phyloP scores from a whole-genome alignment of 2,888 invertebrate genomes.

The Augochlorella aurata region DNA sequence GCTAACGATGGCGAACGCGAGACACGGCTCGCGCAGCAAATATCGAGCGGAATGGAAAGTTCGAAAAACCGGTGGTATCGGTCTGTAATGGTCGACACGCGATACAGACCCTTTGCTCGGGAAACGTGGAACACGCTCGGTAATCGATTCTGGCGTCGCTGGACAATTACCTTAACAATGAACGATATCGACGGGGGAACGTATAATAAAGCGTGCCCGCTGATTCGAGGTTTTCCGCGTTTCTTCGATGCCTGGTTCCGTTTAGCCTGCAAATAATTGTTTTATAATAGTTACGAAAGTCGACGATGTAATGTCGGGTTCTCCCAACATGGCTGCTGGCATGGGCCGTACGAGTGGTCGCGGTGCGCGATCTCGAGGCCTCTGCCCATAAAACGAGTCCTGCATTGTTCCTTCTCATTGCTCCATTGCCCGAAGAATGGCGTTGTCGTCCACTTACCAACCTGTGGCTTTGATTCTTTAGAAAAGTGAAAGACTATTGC shows the following conservation, averaged over 20 bases:
- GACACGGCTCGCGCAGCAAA: neutral
- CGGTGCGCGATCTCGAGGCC: constrained; percentile 32
- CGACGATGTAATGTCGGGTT: constrained; percentile 32
- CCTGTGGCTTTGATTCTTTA: no score
- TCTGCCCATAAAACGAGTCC: constrained; percentile 6
- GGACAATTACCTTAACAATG: constrained; percentile 53
- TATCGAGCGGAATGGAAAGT: constrained; percentile 3
- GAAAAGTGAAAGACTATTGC: no score
- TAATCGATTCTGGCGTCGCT: constrained; percentile 1
- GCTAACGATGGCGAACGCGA: neutral
- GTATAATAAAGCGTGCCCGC: constrained; percentile 52
- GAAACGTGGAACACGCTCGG: neutral
- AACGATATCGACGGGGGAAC: constrained; percentile 43
- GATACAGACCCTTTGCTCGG: constrained; percentile 5
- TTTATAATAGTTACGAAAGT: constrained; percentile 44
- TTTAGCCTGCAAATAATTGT: constrained; percentile 35
- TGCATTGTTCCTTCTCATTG: neutral
- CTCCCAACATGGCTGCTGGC: constrained; percentile 29
- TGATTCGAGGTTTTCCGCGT: constrained; percentile 55
- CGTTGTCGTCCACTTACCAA: no score
- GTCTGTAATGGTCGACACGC: neutral
- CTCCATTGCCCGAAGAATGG: no score
- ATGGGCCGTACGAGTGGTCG: constrained; percentile 35
- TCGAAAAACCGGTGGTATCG: neutral
- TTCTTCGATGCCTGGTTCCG: constrained; percentile 40